Base-by-base conservation (phyloP, 2,888 invertebrate genomes). In the Podabrus alpinus region DNA sequence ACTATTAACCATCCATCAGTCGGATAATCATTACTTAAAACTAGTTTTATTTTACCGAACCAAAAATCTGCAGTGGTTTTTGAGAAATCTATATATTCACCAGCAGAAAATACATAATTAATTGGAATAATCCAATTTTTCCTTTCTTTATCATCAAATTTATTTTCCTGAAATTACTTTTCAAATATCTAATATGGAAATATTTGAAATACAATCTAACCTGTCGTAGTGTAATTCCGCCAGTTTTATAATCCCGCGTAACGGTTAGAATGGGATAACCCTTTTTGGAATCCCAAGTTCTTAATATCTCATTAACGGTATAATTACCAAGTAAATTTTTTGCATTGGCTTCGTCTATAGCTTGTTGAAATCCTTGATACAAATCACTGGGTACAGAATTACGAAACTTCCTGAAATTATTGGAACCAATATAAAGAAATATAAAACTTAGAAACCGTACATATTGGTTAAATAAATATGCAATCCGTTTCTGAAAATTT, bases 1-100 rank as follows among this genome's bases (percentile, higher is more conserved):
- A 76, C 80, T 62, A 93, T 89, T 73, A 89, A 87, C 73, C 73
- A 76, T 10, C 72, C 73, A 21, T 82, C 78, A 19, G 77, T 74
- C 0, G 66, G 11, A 15, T 66, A 73, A 59, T 61, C 24, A 15
- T 62, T 45, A 21, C 16, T 29, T 9, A 66, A 2, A 9, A 24
- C 62, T 13, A 66, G 9, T 24, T 59, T 67, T n/a, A n/a, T 59
- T 59, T 73, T 68, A 0, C 85, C 72, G 7, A 76, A 19, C 76
- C 76, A 76, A 59, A 68, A 76, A 59, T 76, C 73, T n/a, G 76
- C 70, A 17, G 25, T 68, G 1, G 76, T 76, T 19, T 67, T 64
- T 4, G 70, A 45, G 71, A 76, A 76, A 15, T 70, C 29, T 5
- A 60, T 24, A 21, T 66, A 19, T n/a, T 21, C 11, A 11, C 19